phyloP scores from a whole-genome alignment of 30 jellyfish, hydroid and myxozoan species.

The Catostylus mosaicus region DNA sequence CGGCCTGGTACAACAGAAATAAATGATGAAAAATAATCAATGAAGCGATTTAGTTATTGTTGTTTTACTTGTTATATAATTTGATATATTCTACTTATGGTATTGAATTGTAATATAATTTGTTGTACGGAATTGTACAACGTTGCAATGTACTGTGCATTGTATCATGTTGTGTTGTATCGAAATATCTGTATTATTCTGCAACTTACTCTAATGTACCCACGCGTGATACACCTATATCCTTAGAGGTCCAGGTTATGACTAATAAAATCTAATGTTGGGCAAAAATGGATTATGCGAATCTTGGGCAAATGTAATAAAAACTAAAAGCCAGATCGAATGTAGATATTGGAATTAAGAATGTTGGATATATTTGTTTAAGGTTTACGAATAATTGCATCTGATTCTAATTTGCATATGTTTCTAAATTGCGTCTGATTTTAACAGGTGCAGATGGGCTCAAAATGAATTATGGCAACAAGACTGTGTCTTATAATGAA shows the following conservation, averaged over 20 bases:
- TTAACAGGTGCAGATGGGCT: too few species aligned
- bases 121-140: neutral
- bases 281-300: neutral
- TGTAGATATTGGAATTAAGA: neutral
- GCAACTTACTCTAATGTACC: neutral
- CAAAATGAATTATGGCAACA: too few species aligned
- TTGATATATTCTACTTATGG: neutral
- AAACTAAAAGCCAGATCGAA: neutral
- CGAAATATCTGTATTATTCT: too few species aligned
- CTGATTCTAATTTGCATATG: too few species aligned
- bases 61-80: too few species aligned
- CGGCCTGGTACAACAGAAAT: conserved; percentile 49
- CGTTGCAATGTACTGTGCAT: neutral
- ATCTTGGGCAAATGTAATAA: neutral
- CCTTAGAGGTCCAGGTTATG: neutral
- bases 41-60: neutral
- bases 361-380: too few species aligned
- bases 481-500: too few species aligned
- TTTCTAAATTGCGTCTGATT: too few species aligned
- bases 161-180: neutral
- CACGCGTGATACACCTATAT: neutral
- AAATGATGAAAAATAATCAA: neutral
- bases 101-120: neutral
- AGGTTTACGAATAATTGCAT: too few species aligned
- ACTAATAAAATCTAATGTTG: neutral